Evolutionary conservation across 2,888 invertebrate species (phyloP).

Genomic region (Eristalinus sepulchralis): DNA sequence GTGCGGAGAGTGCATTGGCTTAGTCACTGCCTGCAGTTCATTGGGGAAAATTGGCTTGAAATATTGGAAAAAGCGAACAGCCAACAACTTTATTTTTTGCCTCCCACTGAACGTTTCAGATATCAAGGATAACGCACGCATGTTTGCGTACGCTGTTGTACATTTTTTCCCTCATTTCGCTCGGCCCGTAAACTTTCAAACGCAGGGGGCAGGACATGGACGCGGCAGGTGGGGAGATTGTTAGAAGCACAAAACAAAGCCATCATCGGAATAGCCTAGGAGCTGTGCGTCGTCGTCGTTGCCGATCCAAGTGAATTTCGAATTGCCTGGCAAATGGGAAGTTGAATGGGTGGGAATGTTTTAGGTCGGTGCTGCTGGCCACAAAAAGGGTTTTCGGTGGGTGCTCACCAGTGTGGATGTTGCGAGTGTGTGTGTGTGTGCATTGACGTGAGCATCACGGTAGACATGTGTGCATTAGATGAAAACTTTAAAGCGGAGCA

Average conservation of each 20-base stretch:
- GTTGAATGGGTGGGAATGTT: background rate
- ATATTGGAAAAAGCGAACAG: background rate
- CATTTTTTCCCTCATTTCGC: background rate
- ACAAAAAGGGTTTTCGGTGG: slow-evolving; percentile 22
- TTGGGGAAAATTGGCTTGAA: slow-evolving; percentile 18
- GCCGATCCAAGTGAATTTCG: slow-evolving; percentile 3
- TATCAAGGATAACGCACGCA: slow-evolving; percentile 43
- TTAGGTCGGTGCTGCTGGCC: slow-evolving; percentile 6
- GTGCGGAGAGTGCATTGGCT: background rate
- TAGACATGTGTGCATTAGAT: slow-evolving; percentile 3
- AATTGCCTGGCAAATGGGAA: background rate
- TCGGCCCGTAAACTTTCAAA: slow-evolving; percentile 13
- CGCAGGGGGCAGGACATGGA: background rate
- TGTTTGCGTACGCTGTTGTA: background rate
- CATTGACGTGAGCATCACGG: background rate
- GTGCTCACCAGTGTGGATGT: background rate
- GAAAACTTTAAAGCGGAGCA: slow-evolving; percentile 15
- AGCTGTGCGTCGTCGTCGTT: background rate
- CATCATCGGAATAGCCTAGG: slow-evolving; percentile 6
- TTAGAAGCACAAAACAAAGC: slow-evolving; percentile 17
- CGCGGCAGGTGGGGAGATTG: background rate
- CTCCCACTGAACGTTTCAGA: background rate
- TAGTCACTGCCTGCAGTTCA: slow-evolving; percentile 9
- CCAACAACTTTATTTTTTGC: background rate
- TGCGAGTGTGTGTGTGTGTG: background rate